These are phyloP conservation scores for Pelochelys cantorii DNA, from an alignment of 2,797 vertebrate species.

Conservation along the genomic window DNA sequence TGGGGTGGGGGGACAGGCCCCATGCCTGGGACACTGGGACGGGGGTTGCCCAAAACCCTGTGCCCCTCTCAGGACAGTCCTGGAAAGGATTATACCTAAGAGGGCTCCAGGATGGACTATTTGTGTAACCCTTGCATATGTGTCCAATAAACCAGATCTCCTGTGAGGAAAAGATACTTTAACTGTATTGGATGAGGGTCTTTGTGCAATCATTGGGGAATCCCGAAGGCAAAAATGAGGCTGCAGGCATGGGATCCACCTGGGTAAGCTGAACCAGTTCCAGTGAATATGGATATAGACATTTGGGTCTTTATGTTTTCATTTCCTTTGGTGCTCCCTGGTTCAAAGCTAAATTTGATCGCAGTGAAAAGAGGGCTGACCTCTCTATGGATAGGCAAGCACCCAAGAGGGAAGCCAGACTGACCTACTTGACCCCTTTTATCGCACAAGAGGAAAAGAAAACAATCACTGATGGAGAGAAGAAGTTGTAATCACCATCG, in stretches of 20 bases:
- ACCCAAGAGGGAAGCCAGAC: not conserved
- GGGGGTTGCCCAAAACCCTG: too few relatives aligned
- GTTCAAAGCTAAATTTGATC: conserved; percentile 29
- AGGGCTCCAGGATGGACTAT: not conserved
- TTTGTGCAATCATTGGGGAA: conserved; percentile 29
- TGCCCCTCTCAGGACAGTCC: too few relatives aligned
- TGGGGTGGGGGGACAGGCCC: too few relatives aligned
- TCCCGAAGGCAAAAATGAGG: conserved; percentile 28
- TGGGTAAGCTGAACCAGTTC: conserved; percentile 39
- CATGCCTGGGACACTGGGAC: too few relatives aligned
- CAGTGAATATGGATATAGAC: conserved; percentile 26
- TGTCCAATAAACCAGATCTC: not conserved
- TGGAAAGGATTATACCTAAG: not conserved
- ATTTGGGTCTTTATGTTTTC: not conserved
- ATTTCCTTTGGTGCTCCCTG: conserved; percentile 32
- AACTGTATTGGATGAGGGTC: not conserved
- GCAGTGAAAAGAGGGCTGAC: not conserved
- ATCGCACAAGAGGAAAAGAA: not conserved
- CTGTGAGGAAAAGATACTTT: not conserved
- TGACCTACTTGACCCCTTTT: not conserved
- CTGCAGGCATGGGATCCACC: not conserved
- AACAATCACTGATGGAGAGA: not conserved
- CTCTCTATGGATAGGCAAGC: not conserved
- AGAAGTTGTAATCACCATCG: not conserved
- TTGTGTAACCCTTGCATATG: rapidly evolving